Base-by-base conservation (phyloP, 64 coral and sea anemone genomes). In the Stichodactyla mertensii region DNA sequence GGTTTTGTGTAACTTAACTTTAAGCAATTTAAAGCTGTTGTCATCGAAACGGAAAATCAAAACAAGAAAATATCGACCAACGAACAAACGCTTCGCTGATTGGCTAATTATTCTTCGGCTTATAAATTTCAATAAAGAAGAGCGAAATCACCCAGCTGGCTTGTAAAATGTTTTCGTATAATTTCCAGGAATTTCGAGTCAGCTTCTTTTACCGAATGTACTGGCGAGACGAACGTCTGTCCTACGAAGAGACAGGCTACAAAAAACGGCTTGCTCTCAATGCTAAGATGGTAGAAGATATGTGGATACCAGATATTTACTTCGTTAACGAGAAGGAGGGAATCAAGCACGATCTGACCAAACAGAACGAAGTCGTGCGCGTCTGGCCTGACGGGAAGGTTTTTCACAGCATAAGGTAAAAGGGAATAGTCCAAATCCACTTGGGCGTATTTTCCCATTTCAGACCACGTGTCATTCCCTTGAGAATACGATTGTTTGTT, bases 241-340 rank as follows among this genome's bases (percentile, higher is more conserved):
- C 94, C 2, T 96, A 96, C 61, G 77, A 67, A 2, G 86, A 96
- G 52, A 93, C 94, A 13, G 94, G 94, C 2, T 96, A 96, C 80
- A 90, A 90, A 61, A 96, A 96, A 57, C 70, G 94, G 14, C 88
- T 96, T 26, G 94, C 94, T 0, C 85, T 96, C 15, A 96, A 96
- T 55, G 94, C 94, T 6, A 93, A 90, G 82, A 96, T 96, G 94
- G 94, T 96, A 10, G 86, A 93, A 56, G 87, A 96, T 23, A 96
- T 96, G 94, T 96, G 94, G 94, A 96, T 96, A 81, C 94, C 94
- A 20, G 94, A 96, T 61, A 96, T 96, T 6, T 96, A 96, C 51
- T 96, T 96, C 56, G 94, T 96, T 4, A 96, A 96, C 24, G 94
- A 96, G 61, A 96, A 96, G 45, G 81, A 85, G 2, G 94, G 94